Conservation (phyloP, 2,113 vertebrate genomes). For the Meles meles region DNA sequence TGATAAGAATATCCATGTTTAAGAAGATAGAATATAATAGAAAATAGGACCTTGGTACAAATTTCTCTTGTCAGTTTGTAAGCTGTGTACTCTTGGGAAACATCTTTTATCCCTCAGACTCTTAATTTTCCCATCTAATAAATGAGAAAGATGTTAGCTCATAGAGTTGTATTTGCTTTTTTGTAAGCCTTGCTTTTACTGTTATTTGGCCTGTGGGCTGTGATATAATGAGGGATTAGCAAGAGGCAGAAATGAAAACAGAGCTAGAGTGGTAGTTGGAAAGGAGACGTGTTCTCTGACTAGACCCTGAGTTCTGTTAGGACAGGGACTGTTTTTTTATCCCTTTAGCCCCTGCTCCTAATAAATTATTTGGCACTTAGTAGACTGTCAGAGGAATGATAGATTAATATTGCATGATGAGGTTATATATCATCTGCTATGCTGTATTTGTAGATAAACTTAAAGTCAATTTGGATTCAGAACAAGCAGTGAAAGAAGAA, state of each 20-base stretch:
- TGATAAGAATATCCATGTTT: not conserved
- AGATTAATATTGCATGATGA: constrained; percentile 29
- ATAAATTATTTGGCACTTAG: constrained; percentile 36
- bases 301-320: not conserved
- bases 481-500: constrained; percentile 80
- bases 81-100: not conserved
- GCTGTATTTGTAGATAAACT: constrained; percentile 81
- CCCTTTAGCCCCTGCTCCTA: not conserved
- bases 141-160: constrained; percentile 13
- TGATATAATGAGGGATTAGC: constrained; percentile 33
- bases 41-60: not conserved
- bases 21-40: not conserved
- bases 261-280: not conserved
- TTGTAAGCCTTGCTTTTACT: constrained; percentile 40
- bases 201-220: not conserved
- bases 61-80: constrained; percentile 31
- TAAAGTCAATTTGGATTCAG: constrained; percentile 76
- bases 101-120: not conserved
- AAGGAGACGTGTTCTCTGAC: constrained; percentile 45
- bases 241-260: constrained; percentile 30
- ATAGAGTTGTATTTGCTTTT: not conserved
- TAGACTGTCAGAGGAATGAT: constrained; percentile 43
- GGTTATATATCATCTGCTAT: constrained; percentile 48
- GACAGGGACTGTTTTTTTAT: constrained; percentile 29
- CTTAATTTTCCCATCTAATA: constrained; percentile 44